phyloP scores from a whole-genome alignment of 92 coral and sea anemone genomes.

The Actinernus sp. region DNA sequence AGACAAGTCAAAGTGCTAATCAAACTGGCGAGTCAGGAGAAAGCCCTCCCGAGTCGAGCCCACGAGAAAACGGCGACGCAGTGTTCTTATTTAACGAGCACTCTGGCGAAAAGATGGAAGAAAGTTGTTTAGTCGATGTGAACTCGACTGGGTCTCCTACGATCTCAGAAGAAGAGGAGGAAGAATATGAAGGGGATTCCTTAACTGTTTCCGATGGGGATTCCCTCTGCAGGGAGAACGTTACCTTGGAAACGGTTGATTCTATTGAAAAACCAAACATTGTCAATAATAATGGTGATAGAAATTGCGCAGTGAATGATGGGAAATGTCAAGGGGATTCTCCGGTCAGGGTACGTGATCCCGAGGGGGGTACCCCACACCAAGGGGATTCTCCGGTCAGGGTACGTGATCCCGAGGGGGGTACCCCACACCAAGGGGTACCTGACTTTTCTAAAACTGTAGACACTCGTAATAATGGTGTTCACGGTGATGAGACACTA shows the following conservation, averaged over 20 bases:
- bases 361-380: background rate
- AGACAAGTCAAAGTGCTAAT: background rate
- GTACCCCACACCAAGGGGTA: background rate
- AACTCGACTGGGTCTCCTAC: background rate
- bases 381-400: slow-evolving; percentile 1
- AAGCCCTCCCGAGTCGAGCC: slow-evolving; percentile 8
- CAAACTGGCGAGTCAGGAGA: slow-evolving; percentile 3
- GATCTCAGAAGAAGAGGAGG: slow-evolving; percentile 16
- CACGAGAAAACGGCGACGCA: slow-evolving; percentile 14
- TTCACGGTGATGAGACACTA: too few species aligned
- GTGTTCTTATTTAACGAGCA: slow-evolving; percentile 10
- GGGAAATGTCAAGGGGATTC: too few species aligned
- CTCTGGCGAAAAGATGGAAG: background rate
- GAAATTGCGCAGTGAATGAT: too few species aligned
- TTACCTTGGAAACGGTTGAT: too few species aligned
- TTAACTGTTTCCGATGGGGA: background rate
- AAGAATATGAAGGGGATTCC: background rate
- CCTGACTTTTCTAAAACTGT: too few species aligned
- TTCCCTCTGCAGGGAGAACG: background rate
- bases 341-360: too few species aligned
- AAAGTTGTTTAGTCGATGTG: slow-evolving; percentile 17
- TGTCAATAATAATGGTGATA: too few species aligned
- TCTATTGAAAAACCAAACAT: too few species aligned
- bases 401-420: background rate
- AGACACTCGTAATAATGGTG: too few species aligned